These are phyloP conservation scores for Heteromormyrus szaboi DNA, from an alignment of 2,797 vertebrate genomes.

Conservation along the genomic window DNA sequence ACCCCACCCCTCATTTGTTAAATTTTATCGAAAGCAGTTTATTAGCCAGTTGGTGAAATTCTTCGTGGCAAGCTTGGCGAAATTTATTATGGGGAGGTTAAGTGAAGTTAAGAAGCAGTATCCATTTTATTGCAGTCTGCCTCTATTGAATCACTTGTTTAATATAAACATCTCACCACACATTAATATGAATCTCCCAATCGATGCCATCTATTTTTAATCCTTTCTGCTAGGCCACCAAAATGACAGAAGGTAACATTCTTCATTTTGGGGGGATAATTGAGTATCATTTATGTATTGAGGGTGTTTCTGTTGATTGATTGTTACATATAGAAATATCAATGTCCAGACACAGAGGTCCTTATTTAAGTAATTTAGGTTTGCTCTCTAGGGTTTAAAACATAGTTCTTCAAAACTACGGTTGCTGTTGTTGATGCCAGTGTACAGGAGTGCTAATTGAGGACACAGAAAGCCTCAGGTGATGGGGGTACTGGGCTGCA, in stretches of 20 bases:
- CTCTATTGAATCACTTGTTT: neutral
- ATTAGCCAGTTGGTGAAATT: neutral
- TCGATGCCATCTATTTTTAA: neutral
- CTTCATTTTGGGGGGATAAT: neutral
- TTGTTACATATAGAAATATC: neutral
- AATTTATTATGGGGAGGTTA: neutral
- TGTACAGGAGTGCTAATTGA: neutral
- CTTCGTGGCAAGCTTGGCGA: neutral
- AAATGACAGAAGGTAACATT: neutral
- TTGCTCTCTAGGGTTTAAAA: neutral
- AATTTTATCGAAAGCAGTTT: neutral
- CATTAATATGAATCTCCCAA: neutral
- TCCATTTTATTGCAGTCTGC: neutral
- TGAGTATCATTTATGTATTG: neutral
- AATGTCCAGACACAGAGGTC: neutral
- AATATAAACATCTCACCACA: neutral
- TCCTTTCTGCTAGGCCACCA: neutral
- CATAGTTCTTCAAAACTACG: neutral
- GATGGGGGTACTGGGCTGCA: neutral
- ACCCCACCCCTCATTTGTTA: neutral
- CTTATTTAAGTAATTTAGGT: slow-evolving; percentile 5
- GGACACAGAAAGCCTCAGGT: neutral
- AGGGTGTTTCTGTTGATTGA: neutral
- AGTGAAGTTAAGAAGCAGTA: neutral
- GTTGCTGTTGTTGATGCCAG: neutral